A percentile compares a stretch with the other conserved stretches of the same genome.
These are phyloP conservation scores for Gymnothorax javanicus DNA, from an alignment of 2,797 vertebrate species.

Conservation along the genomic window DNA sequence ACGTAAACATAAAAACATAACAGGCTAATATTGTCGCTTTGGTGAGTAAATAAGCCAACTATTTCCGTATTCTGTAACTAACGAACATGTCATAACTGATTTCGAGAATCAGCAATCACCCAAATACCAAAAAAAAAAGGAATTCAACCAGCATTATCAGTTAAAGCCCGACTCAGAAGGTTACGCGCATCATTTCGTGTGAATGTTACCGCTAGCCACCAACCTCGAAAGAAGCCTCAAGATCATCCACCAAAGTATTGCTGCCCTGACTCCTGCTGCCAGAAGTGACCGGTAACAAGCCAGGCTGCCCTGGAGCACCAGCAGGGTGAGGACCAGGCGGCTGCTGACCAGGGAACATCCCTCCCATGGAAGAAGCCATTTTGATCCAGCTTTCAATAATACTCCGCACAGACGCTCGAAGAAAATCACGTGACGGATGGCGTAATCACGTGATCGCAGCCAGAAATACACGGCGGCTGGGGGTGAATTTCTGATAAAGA, in stretches of 20 bases:
- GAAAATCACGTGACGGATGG: neutral
- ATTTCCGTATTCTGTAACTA: neutral
- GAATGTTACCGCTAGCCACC: constrained; percentile 32
- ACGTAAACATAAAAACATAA: neutral
- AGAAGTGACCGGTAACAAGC: constrained; percentile 73
- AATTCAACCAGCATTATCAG: neutral
- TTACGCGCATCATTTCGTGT: neutral
- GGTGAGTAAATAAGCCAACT: neutral
- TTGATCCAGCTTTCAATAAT: constrained; percentile 27
- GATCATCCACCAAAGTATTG: constrained; percentile 88
- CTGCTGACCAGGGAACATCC: constrained; percentile 84
- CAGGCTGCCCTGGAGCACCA: constrained; percentile 74
- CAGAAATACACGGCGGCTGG: neutral
- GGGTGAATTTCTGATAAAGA: too few relatives aligned
- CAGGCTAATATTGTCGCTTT: neutral
- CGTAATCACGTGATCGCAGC: neutral
- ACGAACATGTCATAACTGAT: neutral
- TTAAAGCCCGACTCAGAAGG: neutral
- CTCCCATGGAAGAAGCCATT: constrained; percentile 84
- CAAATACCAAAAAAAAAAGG: neutral
- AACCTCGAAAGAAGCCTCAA: constrained; percentile 95
- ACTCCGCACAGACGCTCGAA: neutral
- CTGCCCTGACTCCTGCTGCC: constrained; percentile 68
- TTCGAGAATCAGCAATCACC: neutral
- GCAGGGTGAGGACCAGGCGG: constrained; percentile 68